Conservation (phyloP, 37 sponge, comb jelly and placozoan genomes). For the Geodia barretti region DNA sequence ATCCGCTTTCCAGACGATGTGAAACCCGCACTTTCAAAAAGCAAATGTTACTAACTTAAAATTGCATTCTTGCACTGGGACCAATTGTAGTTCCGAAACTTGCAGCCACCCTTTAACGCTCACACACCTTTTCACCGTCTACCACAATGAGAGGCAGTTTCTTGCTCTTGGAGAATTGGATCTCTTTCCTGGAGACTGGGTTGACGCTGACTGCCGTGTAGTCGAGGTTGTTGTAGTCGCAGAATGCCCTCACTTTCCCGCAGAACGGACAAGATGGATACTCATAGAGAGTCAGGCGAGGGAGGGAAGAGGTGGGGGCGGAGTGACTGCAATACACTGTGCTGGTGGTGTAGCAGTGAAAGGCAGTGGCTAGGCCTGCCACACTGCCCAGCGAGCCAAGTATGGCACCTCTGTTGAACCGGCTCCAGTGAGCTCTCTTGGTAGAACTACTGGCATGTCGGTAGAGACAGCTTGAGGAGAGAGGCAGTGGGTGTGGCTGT, state of each 20-base stretch:
- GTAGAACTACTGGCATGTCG: too few relatives aligned
- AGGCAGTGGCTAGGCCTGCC: neutral
- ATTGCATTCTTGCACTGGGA: too few relatives aligned
- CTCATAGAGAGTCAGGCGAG: slow-evolving; percentile 77
- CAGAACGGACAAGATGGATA: slow-evolving; percentile 94
- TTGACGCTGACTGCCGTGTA: slow-evolving; percentile 87
- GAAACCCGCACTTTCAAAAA: neutral
- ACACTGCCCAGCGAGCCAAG: slow-evolving; percentile 6
- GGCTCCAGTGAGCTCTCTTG: too few relatives aligned
- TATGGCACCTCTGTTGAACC: neutral
- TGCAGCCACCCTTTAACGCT: too few relatives aligned
- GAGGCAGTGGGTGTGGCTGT: too few relatives aligned
- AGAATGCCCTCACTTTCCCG: slow-evolving; percentile 81
- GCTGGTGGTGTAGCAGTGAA: neutral
- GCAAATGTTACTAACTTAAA: too few relatives aligned
- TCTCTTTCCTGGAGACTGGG: slow-evolving; percentile 73
- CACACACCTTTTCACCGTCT: too few relatives aligned
- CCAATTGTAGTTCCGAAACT: too few relatives aligned
- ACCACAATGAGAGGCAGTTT: slow-evolving; percentile 69
- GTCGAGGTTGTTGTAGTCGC: slow-evolving; percentile 71
- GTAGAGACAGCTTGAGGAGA: too few relatives aligned
- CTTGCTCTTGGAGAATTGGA: slow-evolving; percentile 68
- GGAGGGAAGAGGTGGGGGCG: neutral
- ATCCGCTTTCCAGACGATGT: too few relatives aligned
- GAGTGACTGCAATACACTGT: neutral